These are phyloP conservation scores for Mesoligia furuncula DNA, from an alignment of 2,888 invertebrate genomes.

Conservation along the genomic window DNA sequence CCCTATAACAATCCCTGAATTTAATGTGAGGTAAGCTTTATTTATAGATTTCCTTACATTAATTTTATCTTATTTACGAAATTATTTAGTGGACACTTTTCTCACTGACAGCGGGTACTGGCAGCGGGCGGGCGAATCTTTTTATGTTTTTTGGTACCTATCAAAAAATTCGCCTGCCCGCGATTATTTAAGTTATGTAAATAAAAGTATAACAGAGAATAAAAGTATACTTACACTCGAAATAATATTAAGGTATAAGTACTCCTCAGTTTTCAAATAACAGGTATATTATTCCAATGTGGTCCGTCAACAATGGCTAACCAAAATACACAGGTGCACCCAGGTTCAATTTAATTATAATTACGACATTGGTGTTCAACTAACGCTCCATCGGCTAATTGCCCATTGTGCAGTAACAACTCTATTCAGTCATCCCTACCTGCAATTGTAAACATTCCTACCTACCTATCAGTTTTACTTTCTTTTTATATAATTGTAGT, in stretches of 20 bases:
- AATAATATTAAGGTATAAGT: background rate
- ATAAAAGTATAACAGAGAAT: too few species aligned
- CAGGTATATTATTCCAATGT: background rate
- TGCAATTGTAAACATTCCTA: background rate
- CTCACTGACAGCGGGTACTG: too few species aligned
- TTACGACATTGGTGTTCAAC: constrained; percentile 20
- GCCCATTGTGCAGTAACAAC: constrained; percentile 21
- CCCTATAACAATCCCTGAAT: background rate
- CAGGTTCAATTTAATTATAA: constrained; percentile 35
- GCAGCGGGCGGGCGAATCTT: too few species aligned
- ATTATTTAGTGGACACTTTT: too few species aligned
- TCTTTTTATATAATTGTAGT: too few species aligned
- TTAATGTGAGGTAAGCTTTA: background rate
- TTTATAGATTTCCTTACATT: background rate
- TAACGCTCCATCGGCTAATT: constrained; percentile 33
- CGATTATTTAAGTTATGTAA: too few species aligned
- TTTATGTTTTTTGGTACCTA: too few species aligned
- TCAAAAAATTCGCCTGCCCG: too few species aligned
- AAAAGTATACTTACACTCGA: background rate
- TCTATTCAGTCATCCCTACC: constrained; percentile 22
- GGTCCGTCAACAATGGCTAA: background rate
- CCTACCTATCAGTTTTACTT: background rate
- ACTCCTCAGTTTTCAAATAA: background rate
- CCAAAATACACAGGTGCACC: constrained; percentile 20
- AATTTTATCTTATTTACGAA: background rate